Percentiles rank a stretch among this genome's conserved stretches.
Evolutionary conservation across 2,797 vertebrate genomes (phyloP).

Genomic region (Propithecus deckenii): DNA sequence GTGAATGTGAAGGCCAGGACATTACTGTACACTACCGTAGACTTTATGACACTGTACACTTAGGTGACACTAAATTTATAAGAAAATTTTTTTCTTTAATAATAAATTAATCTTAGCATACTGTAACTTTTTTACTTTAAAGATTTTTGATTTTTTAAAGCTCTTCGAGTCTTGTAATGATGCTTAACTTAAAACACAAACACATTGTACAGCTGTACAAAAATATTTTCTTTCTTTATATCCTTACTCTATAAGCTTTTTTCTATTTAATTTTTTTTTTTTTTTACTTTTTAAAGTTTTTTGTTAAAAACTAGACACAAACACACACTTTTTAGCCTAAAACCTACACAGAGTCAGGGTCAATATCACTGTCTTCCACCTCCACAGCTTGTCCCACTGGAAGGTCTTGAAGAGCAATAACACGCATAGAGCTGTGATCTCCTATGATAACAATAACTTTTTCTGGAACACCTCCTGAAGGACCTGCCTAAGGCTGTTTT

Average conservation of each 20-base stretch:
- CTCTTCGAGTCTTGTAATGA: neutral
- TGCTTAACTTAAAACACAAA: neutral
- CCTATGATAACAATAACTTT: neutral
- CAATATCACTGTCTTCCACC: neutral
- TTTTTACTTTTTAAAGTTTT: neutral
- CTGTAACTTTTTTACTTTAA: neutral
- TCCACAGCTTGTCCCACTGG: neutral
- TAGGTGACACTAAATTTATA: neutral
- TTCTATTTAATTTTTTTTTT: neutral
- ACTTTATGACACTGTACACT: neutral
- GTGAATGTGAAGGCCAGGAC: neutral
- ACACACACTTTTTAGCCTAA: neutral
- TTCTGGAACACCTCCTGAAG: neutral
- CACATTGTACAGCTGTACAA: neutral
- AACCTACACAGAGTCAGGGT: no score
- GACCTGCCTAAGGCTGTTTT: neutral
- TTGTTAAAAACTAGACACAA: neutral
- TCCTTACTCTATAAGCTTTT: neutral
- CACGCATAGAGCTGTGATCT: neutral
- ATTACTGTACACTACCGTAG: neutral
- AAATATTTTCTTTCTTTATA: neutral
- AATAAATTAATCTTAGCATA: neutral
- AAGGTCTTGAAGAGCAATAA: neutral
- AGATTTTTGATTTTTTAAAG: neutral
- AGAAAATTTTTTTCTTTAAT: neutral